Evolutionary conservation across 2,888 invertebrate species (phyloP), one percentile per base, ranked within the genome.

Genomic region (Eupithecia inturbata): DNA sequence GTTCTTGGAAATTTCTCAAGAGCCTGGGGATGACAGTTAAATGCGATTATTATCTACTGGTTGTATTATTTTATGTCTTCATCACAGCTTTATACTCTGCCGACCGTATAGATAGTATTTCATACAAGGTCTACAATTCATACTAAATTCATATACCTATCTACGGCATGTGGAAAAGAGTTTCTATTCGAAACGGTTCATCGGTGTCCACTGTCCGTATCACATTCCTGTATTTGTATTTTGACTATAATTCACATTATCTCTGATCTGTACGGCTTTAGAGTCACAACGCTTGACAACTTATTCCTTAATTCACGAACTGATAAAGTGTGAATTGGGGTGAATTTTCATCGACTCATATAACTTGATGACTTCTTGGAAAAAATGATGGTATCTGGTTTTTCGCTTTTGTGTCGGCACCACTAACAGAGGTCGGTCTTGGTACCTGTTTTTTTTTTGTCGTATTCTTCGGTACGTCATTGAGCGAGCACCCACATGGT

Each of bases 301-400:
- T 93, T 89, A 92, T 91, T 93, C 87, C 81, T 82, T 82, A 80
- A 88, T 83, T 84, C 83, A 79, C 80, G 81, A 84, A 87, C 83
- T 84, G 85, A 85, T 84, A 79, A 87, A 89, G 92, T 93, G 93
- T 94, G 92, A 93, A 93, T 88, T 85, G 87, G 89, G 87, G 89
- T 90, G 91, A 90, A 90, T 87, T 86, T 85, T 88, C 88, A 87
- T 85, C 85, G 86, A 83, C 85, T 86, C 81, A 82, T 83, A 84
- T 83, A 85, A 88, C 83, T 81, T 84, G 86, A 86, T 78, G 86
- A 88, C 84, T 94, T 94, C 94, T 90, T 79, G 88, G 94, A 93
- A 93, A 87, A 89, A 63, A 53, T 87, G 93, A 93, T 93, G 82
- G 78, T 91, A 93, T 93, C 93, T 85, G 83, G 82, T 85, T 87